Base-by-base conservation (phyloP, 2,888 invertebrate species). In the Sesia bembeciformis region DNA sequence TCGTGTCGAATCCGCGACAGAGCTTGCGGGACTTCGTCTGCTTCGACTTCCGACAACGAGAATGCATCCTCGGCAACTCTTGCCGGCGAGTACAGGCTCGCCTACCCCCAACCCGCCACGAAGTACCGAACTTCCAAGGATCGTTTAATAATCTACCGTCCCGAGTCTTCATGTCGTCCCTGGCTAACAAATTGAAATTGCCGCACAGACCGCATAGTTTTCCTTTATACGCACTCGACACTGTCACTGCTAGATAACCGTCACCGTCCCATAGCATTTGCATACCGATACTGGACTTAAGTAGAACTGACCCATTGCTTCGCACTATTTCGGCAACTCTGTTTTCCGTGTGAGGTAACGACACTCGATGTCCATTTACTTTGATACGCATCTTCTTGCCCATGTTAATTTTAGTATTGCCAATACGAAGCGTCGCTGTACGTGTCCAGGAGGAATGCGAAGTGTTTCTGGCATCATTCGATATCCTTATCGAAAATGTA, bases 181-280 rank as follows among this genome's bases (percentile, higher is more conserved):
- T 92, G 3, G 94, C 93, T 59, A 95, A 90, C 51, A 94, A 94
- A 81, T 98, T 98, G 83, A 95, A 98, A 77, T 98, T 98, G 1
- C 98, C 98, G 74, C 98, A 98, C 23, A 98, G 87, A 7, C 98
- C 98, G 74, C 98, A 98, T 56, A 97, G 79, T 67, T 93, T 93
- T 56, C 91, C 92, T 77, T 93, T 95, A 84, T 93, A 96, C 54
- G 84, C 90, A 57, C 91, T 93, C 7, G 93, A 91, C 68, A 93
- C 93, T 4, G 96, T 95, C 7, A 97, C 95, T 86, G 98, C 98
- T 57, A 98, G 89, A 73, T 97, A 97, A 66, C 97, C 97, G 65
- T 95, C 95, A 1, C 98, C 97, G 72, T 97, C 97, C 98, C 98
- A 98, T 43, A 96, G 90, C 60, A 98, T 91, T 70, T 94, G 94